These are phyloP conservation scores for Ladona fulva DNA, from an alignment of 1,140 invertebrate species.

Conservation along the genomic window DNA sequence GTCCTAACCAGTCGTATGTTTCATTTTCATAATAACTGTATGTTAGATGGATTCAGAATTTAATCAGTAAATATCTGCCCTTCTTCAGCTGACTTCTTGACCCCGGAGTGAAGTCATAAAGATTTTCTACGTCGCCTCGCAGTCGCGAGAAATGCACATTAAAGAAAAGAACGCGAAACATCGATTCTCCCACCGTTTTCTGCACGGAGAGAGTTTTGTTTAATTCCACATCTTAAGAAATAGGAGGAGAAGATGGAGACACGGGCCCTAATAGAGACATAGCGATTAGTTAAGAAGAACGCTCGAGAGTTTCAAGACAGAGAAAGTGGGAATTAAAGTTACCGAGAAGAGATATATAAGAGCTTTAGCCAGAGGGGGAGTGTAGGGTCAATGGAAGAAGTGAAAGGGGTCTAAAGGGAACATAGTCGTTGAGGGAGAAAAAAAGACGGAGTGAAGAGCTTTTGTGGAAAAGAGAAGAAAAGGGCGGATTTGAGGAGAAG, in stretches of 20 bases:
- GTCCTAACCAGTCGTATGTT: too few species aligned
- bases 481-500: not conserved
- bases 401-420: not conserved
- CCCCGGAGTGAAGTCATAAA: too few species aligned
- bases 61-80: too few species aligned
- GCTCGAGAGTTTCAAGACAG: not conserved
- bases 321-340: slow-evolving; percentile 3
- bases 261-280: not conserved
- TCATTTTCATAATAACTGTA: too few species aligned
- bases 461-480: not conserved
- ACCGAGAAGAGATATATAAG: not conserved
- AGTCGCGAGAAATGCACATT: too few species aligned
- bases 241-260: not conserved
- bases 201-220: too few species aligned
- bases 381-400: not conserved
- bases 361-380: not conserved
- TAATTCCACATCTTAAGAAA: too few species aligned
- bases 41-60: too few species aligned
- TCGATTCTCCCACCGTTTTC: too few species aligned
- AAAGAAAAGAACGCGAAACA: too few species aligned
- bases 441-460: not conserved
- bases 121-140: too few species aligned
- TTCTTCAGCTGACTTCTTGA: too few species aligned
- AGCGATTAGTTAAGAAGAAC: not conserved
- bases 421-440: not conserved